Evolutionary conservation across 2,797 vertebrate species (phyloP).

Genomic region (Sarcophilus harrisii): DNA sequence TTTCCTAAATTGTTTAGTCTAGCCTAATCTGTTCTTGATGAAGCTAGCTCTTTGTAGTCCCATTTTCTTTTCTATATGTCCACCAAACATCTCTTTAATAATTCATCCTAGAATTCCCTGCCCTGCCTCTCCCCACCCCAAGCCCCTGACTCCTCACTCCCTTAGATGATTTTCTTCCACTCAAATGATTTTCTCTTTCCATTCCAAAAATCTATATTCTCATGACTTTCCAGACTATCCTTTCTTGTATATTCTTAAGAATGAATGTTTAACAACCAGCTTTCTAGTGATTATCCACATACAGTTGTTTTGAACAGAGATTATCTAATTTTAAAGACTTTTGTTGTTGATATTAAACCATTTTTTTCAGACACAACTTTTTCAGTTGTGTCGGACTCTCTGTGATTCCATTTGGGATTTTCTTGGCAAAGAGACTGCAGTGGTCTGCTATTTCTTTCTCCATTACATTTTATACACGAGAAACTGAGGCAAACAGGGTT

Average conservation of each 20-base stretch:
- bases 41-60: background rate
- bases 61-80: background rate
- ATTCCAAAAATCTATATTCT: background rate
- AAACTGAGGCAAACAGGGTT: background rate
- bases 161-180: no score
- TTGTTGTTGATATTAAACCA: background rate
- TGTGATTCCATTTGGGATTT: background rate
- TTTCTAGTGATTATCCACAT: background rate
- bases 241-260: background rate
- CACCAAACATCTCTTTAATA: background rate
- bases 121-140: accelerated
- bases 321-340: background rate
- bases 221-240: background rate
- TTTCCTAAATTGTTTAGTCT: background rate
- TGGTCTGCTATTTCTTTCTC: background rate
- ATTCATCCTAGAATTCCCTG: background rate
- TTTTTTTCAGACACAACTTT: no score
- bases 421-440: background rate
- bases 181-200: background rate
- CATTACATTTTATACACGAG: background rate
- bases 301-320: background rate
- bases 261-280: background rate
- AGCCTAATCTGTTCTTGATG: background rate
- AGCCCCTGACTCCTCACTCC: no score
- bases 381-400: background rate